phyloP scores from a whole-genome alignment of 1,140 invertebrate species.

The Aleiodes sp. region DNA sequence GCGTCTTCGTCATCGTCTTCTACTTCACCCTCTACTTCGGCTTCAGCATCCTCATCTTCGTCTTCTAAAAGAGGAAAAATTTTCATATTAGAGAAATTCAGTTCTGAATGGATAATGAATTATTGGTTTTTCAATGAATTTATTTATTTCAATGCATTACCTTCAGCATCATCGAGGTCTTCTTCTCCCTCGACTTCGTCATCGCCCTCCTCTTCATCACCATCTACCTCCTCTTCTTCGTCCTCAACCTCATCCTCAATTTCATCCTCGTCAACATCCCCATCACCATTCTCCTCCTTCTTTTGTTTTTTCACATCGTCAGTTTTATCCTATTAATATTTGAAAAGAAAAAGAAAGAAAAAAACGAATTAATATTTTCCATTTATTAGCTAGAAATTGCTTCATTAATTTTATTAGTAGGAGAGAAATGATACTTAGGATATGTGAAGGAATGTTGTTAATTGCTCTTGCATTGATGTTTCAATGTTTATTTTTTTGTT shows the following conservation, averaged over 20 bases:
- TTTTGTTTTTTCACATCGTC: constrained; percentile 80
- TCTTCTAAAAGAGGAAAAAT: constrained; percentile 67
- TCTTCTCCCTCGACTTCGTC: constrained; percentile 74
- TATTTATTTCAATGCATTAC: constrained; percentile 46
- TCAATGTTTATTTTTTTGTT: no score
- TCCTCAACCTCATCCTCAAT: constrained; percentile 64
- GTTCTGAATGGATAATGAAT: not conserved
- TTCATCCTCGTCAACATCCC: constrained; percentile 64
- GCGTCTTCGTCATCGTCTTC: constrained; percentile 69
- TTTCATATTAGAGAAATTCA: not conserved
- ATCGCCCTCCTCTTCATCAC: constrained; percentile 70
- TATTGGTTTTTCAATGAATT: constrained; percentile 6
- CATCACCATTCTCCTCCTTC: constrained; percentile 79
- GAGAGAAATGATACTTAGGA: not conserved
- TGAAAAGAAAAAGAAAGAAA: constrained; percentile 44
- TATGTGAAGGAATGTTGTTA: no score
- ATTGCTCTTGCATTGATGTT: no score
- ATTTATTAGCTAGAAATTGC: no score
- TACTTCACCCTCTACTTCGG: constrained; percentile 71
- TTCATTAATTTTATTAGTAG: no score
- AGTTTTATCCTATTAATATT: constrained; percentile 72
- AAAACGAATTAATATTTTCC: not conserved
- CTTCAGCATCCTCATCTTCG: constrained; percentile 68
- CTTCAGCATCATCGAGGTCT: constrained; percentile 74
- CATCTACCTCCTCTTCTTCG: constrained; percentile 56